phyloP scores from a whole-genome alignment of 2,888 invertebrate species.

The Andrena chrysosceles region DNA sequence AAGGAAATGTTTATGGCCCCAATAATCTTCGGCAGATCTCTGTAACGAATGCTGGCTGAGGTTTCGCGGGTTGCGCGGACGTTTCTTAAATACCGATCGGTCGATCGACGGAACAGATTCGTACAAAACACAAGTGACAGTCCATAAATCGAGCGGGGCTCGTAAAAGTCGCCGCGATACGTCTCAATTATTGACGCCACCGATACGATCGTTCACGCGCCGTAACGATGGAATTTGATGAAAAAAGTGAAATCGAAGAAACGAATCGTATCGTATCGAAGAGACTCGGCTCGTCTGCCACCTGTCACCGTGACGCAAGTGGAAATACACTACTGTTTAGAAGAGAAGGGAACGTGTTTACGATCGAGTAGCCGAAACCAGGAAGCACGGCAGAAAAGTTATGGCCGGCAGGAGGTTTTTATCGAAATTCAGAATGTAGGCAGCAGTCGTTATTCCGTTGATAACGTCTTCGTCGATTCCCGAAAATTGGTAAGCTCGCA shows the following conservation, averaged over 20 bases:
- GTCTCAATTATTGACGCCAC: constrained; percentile 51
- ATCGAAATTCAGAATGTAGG: background rate
- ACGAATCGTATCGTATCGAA: background rate
- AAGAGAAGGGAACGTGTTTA: background rate
- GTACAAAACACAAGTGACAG: constrained; percentile 27
- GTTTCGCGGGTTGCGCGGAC: background rate
- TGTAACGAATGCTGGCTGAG: background rate
- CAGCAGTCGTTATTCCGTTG: background rate
- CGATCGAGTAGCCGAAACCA: constrained; percentile 5
- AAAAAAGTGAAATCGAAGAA: constrained; percentile 54
- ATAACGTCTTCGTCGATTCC: background rate
- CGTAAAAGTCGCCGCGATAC: constrained; percentile 52
- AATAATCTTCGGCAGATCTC: background rate
- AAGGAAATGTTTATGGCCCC: background rate
- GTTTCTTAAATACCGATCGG: background rate
- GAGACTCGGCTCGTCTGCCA: background rate
- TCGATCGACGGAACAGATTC: constrained; percentile 6
- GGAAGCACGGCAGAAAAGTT: background rate
- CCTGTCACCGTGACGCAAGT: constrained; percentile 3
- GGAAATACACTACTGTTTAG: background rate
- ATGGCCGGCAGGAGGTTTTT: background rate
- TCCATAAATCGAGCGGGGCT: constrained; percentile 34
- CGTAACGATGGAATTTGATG: constrained; percentile 38
- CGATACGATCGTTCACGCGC: constrained; percentile 9
- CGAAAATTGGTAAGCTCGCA: background rate